These are phyloP conservation scores for Plecotus auritus DNA, from an alignment of 2,113 vertebrate genomes.

Conservation along the genomic window DNA sequence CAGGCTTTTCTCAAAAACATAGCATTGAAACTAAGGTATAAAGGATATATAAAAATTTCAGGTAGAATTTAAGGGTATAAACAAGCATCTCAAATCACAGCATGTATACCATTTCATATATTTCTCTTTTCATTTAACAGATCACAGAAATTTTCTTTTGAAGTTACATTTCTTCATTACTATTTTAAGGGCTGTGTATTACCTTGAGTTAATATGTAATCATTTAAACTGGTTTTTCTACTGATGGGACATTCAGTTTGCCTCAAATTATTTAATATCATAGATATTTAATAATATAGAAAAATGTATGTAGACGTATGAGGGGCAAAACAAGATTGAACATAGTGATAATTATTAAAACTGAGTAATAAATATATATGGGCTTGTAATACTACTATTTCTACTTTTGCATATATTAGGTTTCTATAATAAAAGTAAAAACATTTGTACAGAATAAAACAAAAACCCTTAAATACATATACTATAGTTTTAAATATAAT, in stretches of 20 bases:
- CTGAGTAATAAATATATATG: neutral
- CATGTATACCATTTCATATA: neutral
- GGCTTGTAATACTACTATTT: neutral
- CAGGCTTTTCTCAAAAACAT: neutral
- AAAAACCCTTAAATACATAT: neutral
- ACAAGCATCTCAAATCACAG: neutral
- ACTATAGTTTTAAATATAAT: neutral
- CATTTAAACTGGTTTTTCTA: neutral
- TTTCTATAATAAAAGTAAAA: neutral
- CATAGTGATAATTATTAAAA: neutral
- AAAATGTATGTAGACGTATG: neutral
- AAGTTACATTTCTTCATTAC: neutral
- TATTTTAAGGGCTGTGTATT: neutral
- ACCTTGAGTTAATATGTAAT: neutral
- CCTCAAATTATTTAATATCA: neutral
- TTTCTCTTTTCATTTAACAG: neutral
- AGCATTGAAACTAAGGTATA: neutral
- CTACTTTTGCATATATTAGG: neutral
- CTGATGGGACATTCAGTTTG: neutral
- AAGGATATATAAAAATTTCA: neutral
- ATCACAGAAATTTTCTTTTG: neutral
- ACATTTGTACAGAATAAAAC: neutral
- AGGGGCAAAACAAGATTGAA: neutral
- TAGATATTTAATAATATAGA: neutral
- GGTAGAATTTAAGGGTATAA: neutral